Evolutionary conservation across 2,888 invertebrate species (phyloP).

Genomic region (Labia minor): DNA sequence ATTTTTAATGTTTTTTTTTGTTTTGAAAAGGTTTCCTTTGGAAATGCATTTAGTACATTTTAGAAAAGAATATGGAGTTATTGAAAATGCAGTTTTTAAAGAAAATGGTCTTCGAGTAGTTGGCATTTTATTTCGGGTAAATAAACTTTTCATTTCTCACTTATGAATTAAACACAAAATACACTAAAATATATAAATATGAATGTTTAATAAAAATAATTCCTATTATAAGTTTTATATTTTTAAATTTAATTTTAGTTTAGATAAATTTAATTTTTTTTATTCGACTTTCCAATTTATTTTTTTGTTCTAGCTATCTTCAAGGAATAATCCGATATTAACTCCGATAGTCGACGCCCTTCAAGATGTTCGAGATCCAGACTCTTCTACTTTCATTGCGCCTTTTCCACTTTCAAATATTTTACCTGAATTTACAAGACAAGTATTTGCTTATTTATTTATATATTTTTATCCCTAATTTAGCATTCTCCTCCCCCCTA

Average conservation of each 20-base stretch:
- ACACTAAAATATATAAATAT: not conserved
- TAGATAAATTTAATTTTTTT: too few relatives aligned
- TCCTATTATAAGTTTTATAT: too few relatives aligned
- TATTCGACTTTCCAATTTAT: too few relatives aligned
- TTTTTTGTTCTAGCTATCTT: conserved; percentile 13
- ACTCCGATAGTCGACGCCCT: conserved; percentile 41
- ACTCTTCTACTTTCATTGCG: conserved; percentile 41
- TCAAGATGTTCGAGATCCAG: conserved; percentile 40
- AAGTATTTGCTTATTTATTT: too few relatives aligned
- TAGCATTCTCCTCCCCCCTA: too few relatives aligned
- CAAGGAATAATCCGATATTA: conserved; percentile 27
- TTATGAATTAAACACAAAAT: too few relatives aligned
- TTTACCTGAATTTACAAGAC: conserved; percentile 45
- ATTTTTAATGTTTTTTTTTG: too few relatives aligned
- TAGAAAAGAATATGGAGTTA: conserved; percentile 19
- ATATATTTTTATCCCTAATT: too few relatives aligned
- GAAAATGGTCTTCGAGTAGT: conserved; percentile 23
- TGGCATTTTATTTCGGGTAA: conserved; percentile 23
- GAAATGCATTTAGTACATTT: conserved; percentile 26
- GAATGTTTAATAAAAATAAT: not conserved
- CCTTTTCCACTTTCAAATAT: conserved; percentile 42
- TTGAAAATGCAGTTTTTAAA: conserved; percentile 19
- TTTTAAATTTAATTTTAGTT: too few relatives aligned
- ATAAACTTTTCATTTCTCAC: too few relatives aligned
- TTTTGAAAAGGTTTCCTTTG: conserved; percentile 25